Conservation (phyloP, 2,888 invertebrate species). For the Andrena chrysosceles region DNA sequence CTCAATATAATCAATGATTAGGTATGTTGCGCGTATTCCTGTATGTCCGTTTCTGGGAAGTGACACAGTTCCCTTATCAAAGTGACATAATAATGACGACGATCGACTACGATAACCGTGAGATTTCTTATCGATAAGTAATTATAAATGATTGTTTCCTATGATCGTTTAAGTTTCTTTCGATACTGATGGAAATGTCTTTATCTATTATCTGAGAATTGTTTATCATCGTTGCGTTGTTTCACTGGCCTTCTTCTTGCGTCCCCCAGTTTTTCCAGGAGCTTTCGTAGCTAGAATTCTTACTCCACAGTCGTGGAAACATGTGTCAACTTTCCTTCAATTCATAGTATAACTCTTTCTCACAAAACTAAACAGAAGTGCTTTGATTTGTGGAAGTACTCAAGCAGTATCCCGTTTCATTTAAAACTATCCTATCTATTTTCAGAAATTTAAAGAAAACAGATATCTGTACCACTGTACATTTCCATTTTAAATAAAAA, state of each 20-base stretch:
- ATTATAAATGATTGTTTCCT: background rate
- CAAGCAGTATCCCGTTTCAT: no score
- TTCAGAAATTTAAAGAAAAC: no score
- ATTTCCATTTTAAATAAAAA: no score
- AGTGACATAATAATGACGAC: slow-evolving; percentile 1
- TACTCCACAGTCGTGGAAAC: background rate
- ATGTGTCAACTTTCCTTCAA: background rate
- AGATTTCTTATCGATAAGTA: background rate
- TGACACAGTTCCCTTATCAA: background rate
- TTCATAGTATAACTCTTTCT: background rate
- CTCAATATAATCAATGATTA: no score
- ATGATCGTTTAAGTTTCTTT: background rate
- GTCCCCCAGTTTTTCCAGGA: background rate
- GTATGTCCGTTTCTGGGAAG: background rate
- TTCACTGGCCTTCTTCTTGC: background rate
- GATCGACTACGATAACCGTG: background rate
- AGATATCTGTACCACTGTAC: no score
- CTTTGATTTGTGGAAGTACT: no score
- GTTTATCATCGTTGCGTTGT: background rate
- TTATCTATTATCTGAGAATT: background rate
- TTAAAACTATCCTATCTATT: no score
- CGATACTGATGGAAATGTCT: background rate
- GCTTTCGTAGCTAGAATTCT: background rate
- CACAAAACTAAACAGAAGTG: no score
- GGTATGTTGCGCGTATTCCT: no score